Percentiles rank a stretch among this genome's conserved stretches.
Conservation (phyloP, 2,888 invertebrate species). For the Drosophila aldrichi region DNA sequence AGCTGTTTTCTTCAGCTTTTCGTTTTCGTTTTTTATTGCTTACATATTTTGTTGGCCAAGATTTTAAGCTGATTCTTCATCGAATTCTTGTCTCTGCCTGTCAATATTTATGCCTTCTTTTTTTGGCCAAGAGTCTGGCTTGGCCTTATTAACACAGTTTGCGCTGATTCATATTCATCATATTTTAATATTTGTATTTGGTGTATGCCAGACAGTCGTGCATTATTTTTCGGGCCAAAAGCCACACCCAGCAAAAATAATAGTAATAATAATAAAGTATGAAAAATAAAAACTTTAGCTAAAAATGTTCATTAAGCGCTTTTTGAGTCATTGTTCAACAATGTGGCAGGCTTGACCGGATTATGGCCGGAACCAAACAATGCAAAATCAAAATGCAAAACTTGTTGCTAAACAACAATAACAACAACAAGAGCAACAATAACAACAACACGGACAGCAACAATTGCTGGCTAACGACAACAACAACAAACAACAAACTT, state of each 20-base stretch:
- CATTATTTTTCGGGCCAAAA: conserved; percentile 9
- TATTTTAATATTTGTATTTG: conserved; percentile 12
- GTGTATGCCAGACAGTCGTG: conserved; percentile 15
- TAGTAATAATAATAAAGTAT: not conserved
- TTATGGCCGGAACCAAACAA: conserved; percentile 50
- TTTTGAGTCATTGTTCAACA: conserved; percentile 69
- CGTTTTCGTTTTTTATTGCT: conserved; percentile 68
- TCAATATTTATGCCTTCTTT: not conserved
- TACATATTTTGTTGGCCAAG: conserved; percentile 53
- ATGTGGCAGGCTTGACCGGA: conserved; percentile 53
- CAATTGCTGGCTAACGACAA: conserved; percentile 28
- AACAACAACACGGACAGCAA: conserved; percentile 38
- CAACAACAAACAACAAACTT: conserved; percentile 46
- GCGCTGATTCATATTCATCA: conserved; percentile 64
- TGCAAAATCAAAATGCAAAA: conserved; percentile 74
- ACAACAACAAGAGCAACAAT: conserved; percentile 32
- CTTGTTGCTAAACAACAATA: conserved; percentile 71
- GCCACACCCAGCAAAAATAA: conserved; percentile 37
- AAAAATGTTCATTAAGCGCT: conserved; percentile 52
- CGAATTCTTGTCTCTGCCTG: conserved; percentile 22
- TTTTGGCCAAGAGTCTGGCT: conserved; percentile 66
- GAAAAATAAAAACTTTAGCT: conserved; percentile 15
- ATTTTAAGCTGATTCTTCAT: conserved; percentile 22
- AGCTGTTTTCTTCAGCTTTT: conserved; percentile 57
- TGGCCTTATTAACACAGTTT: conserved; percentile 84